A percentile compares a stretch with the other conserved stretches of the same genome.
Evolutionary conservation across 2,113 vertebrate species (phyloP).

Genomic region (Theropithecus gelada): DNA sequence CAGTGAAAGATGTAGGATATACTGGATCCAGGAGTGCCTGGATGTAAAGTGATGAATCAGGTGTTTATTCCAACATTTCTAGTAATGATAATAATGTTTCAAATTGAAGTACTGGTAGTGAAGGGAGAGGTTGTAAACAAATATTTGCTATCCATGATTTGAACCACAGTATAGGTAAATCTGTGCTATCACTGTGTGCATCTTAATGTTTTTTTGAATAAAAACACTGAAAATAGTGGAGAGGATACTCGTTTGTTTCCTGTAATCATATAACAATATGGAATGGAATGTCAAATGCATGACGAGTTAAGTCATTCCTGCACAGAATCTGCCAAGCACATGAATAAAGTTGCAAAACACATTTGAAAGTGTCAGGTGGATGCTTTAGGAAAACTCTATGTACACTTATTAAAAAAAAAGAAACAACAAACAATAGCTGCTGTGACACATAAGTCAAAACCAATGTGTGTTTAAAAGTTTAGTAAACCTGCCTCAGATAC

Average conservation of each 20-base stretch:
- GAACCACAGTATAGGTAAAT: background rate
- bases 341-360: slow-evolving; percentile 26
- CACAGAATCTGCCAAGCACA: slow-evolving; percentile 37
- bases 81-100: background rate
- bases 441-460: background rate
- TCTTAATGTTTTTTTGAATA: background rate
- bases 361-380: background rate
- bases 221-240: background rate
- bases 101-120: background rate
- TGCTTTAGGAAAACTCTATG: background rate
- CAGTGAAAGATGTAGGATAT: background rate
- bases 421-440: background rate
- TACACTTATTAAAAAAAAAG: background rate
- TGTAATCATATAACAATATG: background rate
- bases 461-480: background rate
- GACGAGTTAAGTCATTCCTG: slow-evolving; percentile 9
- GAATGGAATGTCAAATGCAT: slow-evolving; percentile 37
- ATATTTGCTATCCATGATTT: background rate
- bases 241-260: slow-evolving; percentile 14
- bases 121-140: background rate
- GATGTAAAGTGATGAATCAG: background rate
- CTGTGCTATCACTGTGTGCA: background rate
- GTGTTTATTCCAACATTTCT: background rate
- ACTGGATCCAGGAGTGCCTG: background rate
- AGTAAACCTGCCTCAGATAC: background rate